Percentiles rank a stretch among this genome's conserved stretches.
phyloP scores from a whole-genome alignment of 2,888 invertebrate genomes.

The Dryomyza anilis region DNA sequence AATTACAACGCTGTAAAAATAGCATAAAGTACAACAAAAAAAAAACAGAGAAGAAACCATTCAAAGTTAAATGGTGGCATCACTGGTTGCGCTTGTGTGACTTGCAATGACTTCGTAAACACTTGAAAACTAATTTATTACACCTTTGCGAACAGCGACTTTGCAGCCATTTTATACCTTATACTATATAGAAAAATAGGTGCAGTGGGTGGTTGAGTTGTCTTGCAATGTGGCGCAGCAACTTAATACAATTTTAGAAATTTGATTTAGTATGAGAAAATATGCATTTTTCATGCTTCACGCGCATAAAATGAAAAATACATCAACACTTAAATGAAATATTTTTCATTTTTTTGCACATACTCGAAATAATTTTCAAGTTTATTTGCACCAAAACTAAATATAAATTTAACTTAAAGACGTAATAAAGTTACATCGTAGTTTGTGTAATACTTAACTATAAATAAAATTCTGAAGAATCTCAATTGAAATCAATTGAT shows the following conservation, averaged over 20 bases:
- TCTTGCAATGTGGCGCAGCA: too few relatives aligned
- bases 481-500: slow-evolving; percentile 9
- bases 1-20: background rate
- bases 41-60: background rate
- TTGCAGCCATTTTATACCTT: too few relatives aligned
- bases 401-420: too few relatives aligned
- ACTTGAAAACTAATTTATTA: slow-evolving; percentile 19
- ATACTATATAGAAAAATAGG: too few relatives aligned
- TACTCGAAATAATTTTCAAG: too few relatives aligned
- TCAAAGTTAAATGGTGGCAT: background rate
- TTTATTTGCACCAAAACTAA: slow-evolving; percentile 2
- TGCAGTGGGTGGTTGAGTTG: too few relatives aligned
- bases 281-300: background rate
- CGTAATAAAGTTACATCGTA: too few relatives aligned
- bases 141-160: background rate
- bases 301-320: background rate
- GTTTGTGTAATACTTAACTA: too few relatives aligned
- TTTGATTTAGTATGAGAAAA: background rate
- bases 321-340: background rate
- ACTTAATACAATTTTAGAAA: too few relatives aligned
- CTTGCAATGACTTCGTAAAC: background rate
- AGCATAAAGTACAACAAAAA: background rate
- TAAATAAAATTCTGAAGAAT: too few relatives aligned
- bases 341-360: too few relatives aligned
- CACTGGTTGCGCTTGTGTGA: slow-evolving; percentile 16